Conservation (phyloP, 2,888 invertebrate species). For the Ceraclea dissimilis region DNA sequence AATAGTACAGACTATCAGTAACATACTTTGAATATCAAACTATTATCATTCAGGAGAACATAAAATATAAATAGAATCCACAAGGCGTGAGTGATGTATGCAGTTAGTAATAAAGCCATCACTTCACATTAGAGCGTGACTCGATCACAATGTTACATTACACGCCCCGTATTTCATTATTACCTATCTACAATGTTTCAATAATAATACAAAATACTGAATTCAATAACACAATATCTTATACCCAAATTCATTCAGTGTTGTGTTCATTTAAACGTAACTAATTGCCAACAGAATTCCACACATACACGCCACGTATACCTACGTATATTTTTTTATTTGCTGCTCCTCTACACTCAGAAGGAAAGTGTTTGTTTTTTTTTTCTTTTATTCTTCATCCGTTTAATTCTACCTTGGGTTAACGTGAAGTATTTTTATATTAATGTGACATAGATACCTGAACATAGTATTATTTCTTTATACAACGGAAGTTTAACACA, state of each 20-base stretch:
- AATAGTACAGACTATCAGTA: too few species aligned
- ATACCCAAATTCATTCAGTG: conserved; percentile 13
- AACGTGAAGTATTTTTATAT: too few species aligned
- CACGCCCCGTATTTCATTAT: conserved; percentile 21
- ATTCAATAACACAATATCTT: neutral
- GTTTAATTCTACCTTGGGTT: too few species aligned
- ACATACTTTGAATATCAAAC: too few species aligned
- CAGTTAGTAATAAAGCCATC: conserved; percentile 21
- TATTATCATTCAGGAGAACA: too few species aligned
- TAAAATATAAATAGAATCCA: too few species aligned
- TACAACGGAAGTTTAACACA: too few species aligned
- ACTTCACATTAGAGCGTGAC: conserved; percentile 22
- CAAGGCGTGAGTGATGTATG: too few species aligned
- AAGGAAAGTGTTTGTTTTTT: neutral
- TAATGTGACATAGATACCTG: too few species aligned
- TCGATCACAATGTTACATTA: conserved; percentile 22
- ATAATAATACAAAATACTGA: too few species aligned
- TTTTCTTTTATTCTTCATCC: neutral
- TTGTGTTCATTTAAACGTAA: neutral
- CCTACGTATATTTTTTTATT: neutral
- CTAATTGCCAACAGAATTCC: neutral
- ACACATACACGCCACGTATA: neutral
- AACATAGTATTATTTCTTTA: too few species aligned
- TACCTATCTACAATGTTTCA: neutral
- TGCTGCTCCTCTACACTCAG: neutral